Evolutionary conservation across 2,888 invertebrate species (phyloP).

Genomic region (Plagiodera versicolora): DNA sequence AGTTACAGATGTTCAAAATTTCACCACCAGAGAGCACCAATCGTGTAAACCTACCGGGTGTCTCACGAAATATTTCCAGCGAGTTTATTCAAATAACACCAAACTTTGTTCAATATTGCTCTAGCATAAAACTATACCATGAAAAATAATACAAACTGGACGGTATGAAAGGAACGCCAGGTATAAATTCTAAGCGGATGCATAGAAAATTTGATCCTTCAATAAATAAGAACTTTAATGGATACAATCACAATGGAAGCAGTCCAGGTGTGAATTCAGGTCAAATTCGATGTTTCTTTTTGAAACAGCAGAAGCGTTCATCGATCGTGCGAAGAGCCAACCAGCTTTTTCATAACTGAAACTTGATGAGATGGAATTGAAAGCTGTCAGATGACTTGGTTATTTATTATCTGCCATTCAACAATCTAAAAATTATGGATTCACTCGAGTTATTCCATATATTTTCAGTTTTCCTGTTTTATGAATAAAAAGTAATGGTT

Average conservation of each 20-base stretch:
- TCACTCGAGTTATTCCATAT: too few species aligned
- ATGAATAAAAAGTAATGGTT: too few species aligned
- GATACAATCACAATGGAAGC: conserved; percentile 29
- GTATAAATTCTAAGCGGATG: conserved; percentile 34
- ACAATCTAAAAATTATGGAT: too few species aligned
- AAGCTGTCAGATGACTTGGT: too few species aligned
- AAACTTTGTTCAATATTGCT: conserved; percentile 2
- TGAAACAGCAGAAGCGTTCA: conserved; percentile 2
- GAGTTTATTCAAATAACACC: neutral
- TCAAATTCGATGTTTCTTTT: conserved; percentile 24
- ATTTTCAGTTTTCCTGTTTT: too few species aligned
- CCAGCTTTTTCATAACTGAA: neutral
- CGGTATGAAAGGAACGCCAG: conserved; percentile 24
- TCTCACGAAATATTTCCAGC: too few species aligned
- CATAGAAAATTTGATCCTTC: conserved; percentile 38
- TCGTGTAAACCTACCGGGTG: too few species aligned
- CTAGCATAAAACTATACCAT: conserved; percentile 13
- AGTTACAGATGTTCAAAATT: too few species aligned
- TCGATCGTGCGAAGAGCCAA: neutral
- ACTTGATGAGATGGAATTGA: neutral
- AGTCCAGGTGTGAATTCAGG: conserved; percentile 40
- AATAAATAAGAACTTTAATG: conserved; percentile 28
- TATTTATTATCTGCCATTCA: too few species aligned
- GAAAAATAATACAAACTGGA: conserved; percentile 16
- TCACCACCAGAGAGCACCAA: too few species aligned